Evolutionary conservation across 30 jellyfish, hydroid and myxozoan species (phyloP).

Genomic region (Hydra vulgaris): DNA sequence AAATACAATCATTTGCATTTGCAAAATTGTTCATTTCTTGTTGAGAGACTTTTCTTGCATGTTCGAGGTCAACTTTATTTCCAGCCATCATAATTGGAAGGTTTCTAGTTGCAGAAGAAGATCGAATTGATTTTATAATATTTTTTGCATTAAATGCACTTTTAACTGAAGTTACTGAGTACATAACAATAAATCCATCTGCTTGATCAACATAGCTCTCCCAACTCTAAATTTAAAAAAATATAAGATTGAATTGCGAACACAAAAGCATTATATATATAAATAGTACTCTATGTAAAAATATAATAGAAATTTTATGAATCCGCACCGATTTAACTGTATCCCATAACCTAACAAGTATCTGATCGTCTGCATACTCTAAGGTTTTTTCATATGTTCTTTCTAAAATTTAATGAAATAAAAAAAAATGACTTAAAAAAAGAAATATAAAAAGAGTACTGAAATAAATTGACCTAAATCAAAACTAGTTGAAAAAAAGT

Average conservation of each 20-base stretch:
- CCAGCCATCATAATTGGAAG: constrained; percentile 55
- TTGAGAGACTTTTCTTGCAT: constrained; percentile 40
- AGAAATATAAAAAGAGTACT: not conserved
- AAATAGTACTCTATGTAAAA: not conserved
- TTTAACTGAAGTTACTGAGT: constrained; percentile 47
- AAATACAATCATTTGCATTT: constrained; percentile 32
- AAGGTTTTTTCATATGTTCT: constrained; percentile 52
- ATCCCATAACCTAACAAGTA: constrained; percentile 50
- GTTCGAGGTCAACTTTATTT: constrained; percentile 62
- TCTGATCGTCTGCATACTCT: constrained; percentile 55
- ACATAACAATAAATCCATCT: constrained; percentile 66
- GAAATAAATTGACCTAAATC: too few species aligned
- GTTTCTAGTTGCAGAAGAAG: constrained; percentile 23
- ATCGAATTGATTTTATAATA: constrained; percentile 42
- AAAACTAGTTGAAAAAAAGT: constrained; percentile 2
- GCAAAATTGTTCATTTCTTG: constrained; percentile 45
- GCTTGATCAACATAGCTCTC: constrained; percentile 58
- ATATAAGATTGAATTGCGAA: too few species aligned
- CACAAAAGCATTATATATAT: not conserved
- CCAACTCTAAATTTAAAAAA: constrained; percentile 38
- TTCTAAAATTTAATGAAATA: constrained; percentile 17
- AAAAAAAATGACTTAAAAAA: not conserved
- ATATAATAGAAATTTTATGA: not conserved
- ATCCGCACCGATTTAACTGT: constrained; percentile 60
- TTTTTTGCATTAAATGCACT: constrained; percentile 36